Conservation (phyloP, 2,888 invertebrate genomes). For the Pyralis farinalis region DNA sequence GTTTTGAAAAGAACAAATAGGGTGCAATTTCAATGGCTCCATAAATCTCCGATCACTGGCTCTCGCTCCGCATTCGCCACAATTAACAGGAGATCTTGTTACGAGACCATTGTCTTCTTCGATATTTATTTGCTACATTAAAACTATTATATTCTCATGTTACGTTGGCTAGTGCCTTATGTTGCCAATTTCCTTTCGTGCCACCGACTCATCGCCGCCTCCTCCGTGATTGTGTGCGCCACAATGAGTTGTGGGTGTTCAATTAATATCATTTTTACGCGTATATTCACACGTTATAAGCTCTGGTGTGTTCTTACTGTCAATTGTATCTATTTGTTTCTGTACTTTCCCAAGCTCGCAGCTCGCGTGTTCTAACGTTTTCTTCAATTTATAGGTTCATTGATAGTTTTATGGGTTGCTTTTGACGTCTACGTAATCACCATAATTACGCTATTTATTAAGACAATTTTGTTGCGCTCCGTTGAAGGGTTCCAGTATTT, state of each 20-base stretch:
- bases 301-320: constrained; percentile 39
- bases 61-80: constrained; percentile 58
- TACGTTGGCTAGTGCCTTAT: constrained; percentile 44
- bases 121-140: constrained; percentile 75
- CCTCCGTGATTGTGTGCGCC: constrained; percentile 51
- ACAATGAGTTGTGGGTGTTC: constrained; percentile 52
- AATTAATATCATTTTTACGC: constrained; percentile 63
- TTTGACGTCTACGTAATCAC: constrained; percentile 51
- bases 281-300: constrained; percentile 56
- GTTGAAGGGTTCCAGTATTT: constrained; percentile 23
- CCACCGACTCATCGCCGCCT: constrained; percentile 57
- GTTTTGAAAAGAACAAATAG: constrained; percentile 53
- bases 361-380: constrained; percentile 50
- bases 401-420: constrained; percentile 57
- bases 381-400: constrained; percentile 58
- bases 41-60: constrained; percentile 63
- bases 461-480: constrained; percentile 36
- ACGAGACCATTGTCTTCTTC: constrained; percentile 72
- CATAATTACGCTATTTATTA: constrained; percentile 55
- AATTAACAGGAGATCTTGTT: constrained; percentile 74
- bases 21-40: constrained; percentile 63
- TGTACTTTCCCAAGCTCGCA: constrained; percentile 48
- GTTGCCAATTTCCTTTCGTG: constrained; percentile 61
- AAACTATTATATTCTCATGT: constrained; percentile 71
- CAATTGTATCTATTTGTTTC: constrained; percentile 46